Conservation (phyloP, 2,113 vertebrate species). For the Vidua macroura region DNA sequence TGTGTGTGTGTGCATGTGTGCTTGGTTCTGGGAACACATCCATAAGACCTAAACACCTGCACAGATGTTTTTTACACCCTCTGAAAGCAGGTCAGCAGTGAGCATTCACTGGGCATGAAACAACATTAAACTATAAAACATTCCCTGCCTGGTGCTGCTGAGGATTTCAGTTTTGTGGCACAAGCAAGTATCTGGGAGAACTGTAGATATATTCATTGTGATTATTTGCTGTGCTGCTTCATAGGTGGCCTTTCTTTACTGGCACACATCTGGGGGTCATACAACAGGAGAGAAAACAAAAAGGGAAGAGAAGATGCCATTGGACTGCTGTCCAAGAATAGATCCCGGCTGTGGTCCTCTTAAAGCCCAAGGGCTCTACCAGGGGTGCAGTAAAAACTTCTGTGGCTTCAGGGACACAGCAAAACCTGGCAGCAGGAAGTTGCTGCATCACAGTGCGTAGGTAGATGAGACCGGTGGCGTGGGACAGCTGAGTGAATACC, state of each 20-base stretch:
- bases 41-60: background rate
- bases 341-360: background rate
- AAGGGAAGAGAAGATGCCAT: background rate
- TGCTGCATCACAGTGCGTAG: background rate
- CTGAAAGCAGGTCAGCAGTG: conserved; percentile 8
- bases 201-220: background rate
- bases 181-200: background rate
- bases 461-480: background rate
- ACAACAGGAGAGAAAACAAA: background rate
- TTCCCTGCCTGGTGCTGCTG: background rate
- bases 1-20: background rate
- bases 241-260: background rate
- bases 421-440: background rate
- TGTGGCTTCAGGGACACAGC: background rate
- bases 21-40: background rate
- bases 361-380: background rate
- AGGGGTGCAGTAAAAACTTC: background rate
- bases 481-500: background rate
- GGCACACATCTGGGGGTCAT: background rate
- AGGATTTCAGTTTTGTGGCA: background rate
- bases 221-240: background rate
- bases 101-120: conserved; percentile 45
- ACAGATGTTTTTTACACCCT: background rate
- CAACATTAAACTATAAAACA: background rate
- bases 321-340: background rate